Percentiles rank a stretch among this genome's conserved stretches.
Conservation (phyloP, 1,140 invertebrate species). For the Anastatus disparis region DNA sequence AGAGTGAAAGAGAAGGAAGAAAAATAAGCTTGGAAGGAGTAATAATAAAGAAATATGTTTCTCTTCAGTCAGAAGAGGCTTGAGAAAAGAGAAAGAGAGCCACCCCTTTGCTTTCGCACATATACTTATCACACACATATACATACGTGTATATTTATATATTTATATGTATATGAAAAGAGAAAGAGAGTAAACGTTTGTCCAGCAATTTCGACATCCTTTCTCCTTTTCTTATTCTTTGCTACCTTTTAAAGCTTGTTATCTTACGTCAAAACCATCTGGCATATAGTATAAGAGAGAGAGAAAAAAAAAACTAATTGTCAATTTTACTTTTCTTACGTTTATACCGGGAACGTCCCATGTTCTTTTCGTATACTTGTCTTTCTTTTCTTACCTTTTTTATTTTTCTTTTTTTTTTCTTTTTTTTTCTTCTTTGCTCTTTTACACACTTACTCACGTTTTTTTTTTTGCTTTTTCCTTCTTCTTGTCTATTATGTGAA, state of each 20-base stretch:
- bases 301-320: conserved; percentile 52
- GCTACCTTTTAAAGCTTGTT: conserved; percentile 45
- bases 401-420: not conserved
- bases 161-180: too few relatives aligned
- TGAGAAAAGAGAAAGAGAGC: too few relatives aligned
- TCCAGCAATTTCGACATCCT: not conserved
- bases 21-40: conserved; percentile 66
- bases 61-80: conserved; percentile 60
- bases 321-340: conserved; percentile 42
- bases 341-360: not conserved
- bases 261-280: conserved; percentile 55
- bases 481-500: not conserved
- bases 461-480: not conserved
- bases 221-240: conserved; percentile 14
- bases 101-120: conserved; percentile 14
- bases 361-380: not conserved
- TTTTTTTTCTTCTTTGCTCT: not conserved
- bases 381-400: not conserved
- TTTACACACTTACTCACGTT: not conserved
- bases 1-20: too few relatives aligned
- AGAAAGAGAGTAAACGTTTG: not conserved
- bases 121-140: not conserved
- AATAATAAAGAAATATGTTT: conserved; percentile 69
- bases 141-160: too few relatives aligned
- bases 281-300: too few relatives aligned